Percentiles rank a stretch among this genome's conserved stretches.
These are phyloP conservation scores for Saturnia pavonia DNA, from an alignment of 2,888 invertebrate species.

Conservation along the genomic window DNA sequence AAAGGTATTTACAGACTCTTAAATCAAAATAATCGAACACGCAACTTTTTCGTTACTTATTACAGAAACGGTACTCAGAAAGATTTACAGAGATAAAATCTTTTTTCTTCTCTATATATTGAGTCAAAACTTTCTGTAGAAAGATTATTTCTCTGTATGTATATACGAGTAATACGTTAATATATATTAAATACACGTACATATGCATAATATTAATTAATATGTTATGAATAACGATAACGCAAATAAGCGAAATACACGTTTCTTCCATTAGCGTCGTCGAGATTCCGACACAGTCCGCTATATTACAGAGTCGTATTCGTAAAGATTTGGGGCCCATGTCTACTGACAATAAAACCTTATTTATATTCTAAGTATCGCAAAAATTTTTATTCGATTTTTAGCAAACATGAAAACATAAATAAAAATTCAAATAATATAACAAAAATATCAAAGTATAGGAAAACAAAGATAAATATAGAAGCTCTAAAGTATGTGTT, in stretches of 20 bases:
- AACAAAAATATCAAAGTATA: too few species aligned
- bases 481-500: too few species aligned
- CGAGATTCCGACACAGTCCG: conserved; percentile 18
- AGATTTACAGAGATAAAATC: too few species aligned
- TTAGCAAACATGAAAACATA: too few species aligned
- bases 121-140: not conserved
- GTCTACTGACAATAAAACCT: not conserved
- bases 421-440: too few species aligned
- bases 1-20: too few species aligned
- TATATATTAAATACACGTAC: not conserved
- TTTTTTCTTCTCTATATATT: not conserved
- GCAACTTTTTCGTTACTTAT: too few species aligned
- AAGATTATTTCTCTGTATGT: not conserved
- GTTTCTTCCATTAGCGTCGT: conserved; percentile 29
- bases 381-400: not conserved
- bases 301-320: conserved; percentile 7
- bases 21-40: too few species aligned
- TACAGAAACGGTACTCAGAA: too few species aligned
- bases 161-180: not conserved
- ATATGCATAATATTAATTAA: not conserved
- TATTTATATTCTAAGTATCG: not conserved
- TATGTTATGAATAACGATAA: conserved; percentile 20
- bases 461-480: too few species aligned
- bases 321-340: not conserved
- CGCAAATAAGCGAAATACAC: conserved; percentile 25